Evolutionary conservation across 2,888 invertebrate species (phyloP).

Genomic region (Diaphora mendica): DNA sequence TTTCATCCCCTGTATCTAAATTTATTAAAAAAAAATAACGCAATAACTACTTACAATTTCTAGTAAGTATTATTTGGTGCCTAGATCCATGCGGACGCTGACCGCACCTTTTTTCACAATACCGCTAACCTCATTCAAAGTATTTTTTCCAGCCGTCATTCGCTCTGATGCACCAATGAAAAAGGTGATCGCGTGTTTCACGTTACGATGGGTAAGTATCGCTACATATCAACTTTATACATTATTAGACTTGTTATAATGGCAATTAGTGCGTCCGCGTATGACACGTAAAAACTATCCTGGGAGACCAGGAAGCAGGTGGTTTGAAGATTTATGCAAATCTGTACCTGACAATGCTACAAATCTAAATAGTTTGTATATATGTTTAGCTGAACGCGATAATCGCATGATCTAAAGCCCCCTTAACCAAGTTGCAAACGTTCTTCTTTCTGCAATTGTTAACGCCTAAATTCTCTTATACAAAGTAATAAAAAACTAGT

Average conservation of each 20-base stretch:
- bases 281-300: slow-evolving; percentile 28
- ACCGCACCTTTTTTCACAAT: slow-evolving; percentile 60
- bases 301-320: slow-evolving; percentile 30
- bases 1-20: too few relatives aligned
- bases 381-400: too few relatives aligned
- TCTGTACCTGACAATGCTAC: too few relatives aligned
- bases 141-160: slow-evolving; percentile 69
- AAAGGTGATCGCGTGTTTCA: slow-evolving; percentile 74
- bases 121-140: slow-evolving; percentile 73
- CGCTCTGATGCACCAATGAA: slow-evolving; percentile 72
- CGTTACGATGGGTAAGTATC: slow-evolving; percentile 58
- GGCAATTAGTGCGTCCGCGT: slow-evolving; percentile 52
- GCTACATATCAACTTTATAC: slow-evolving; percentile 66
- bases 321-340: slow-evolving; percentile 21
- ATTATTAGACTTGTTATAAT: slow-evolving; percentile 59
- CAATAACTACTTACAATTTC: too few relatives aligned
- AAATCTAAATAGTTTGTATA: too few relatives aligned
- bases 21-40: too few relatives aligned
- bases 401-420: too few relatives aligned
- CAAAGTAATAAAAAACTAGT: too few relatives aligned
- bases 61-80: slow-evolving; percentile 12
- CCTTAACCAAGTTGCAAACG: too few relatives aligned
- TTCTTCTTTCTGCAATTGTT: too few relatives aligned
- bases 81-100: slow-evolving; percentile 50
- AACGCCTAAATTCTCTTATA: too few relatives aligned